Conservation (phyloP, 2,113 vertebrate genomes). For the Cygnus atratus region DNA sequence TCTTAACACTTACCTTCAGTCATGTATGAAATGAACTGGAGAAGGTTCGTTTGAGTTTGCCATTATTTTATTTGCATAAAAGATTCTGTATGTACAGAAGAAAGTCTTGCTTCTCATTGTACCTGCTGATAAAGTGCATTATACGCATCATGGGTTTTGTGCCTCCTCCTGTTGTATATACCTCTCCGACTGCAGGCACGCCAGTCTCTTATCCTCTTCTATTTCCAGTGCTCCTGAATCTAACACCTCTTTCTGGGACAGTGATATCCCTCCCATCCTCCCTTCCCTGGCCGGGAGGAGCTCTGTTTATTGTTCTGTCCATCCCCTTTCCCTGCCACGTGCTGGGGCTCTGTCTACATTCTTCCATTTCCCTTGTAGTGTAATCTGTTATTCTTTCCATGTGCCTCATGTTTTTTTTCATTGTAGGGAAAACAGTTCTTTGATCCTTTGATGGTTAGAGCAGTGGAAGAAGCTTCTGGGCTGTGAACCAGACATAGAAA, state of each 20-base stretch:
- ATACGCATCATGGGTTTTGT: background rate
- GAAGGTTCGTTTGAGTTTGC: background rate
- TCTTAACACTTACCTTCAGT: rapidly evolving
- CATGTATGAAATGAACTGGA: background rate
- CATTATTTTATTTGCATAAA: background rate
- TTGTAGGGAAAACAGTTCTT: background rate
- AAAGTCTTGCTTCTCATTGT: background rate
- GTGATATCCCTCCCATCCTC: background rate
- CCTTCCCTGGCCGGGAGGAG: background rate
- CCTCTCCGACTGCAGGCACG: background rate
- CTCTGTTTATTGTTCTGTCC: background rate
- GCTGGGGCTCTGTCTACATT: background rate
- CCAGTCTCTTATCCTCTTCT: background rate
- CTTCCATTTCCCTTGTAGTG: background rate
- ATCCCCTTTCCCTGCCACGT: background rate
- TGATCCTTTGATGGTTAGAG: background rate
- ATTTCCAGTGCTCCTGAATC: background rate
- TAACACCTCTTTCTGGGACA: background rate
- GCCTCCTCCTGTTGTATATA: background rate
- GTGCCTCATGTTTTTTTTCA: background rate
- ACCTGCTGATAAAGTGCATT: background rate
- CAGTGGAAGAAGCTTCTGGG: background rate
- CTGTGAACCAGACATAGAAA: background rate
- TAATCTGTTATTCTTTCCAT: background rate
- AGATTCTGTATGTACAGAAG: background rate